Evolutionary conservation across 2,888 invertebrate genomes (phyloP), one percentile per base, ranked within the genome.

Genomic region (Acanthococcus lagerstroemiae): DNA sequence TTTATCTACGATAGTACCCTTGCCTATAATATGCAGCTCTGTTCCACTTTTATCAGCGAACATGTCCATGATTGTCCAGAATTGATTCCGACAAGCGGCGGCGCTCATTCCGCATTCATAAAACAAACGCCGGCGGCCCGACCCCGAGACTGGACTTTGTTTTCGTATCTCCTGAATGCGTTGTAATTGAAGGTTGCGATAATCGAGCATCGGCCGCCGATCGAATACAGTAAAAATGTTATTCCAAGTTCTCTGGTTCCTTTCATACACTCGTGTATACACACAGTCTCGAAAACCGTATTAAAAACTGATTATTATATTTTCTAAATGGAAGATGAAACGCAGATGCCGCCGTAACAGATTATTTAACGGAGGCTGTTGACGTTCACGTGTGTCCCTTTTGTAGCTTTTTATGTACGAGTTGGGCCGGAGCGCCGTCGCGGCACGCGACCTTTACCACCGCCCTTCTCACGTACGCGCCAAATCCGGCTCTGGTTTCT

Each of bases 231-330:
- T 37, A 37, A 37, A 15, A 15, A 37, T 37, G 37, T 37, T 37
- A 37, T 37, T 37, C 37, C n/a, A 37, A 37, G 12, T 15, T 37
- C 12, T 15, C n/a, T 15, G 12, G 12, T 37, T 37, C 37, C n/a
- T n/a, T 37, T 37, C n/a, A 15, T 37, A 15, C n/a, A 15, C 37
- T 37, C 37, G 37, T 37, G 37, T 37, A 37, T n/a, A n/a, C n/a
- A n/a, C 37, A 37, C n/a, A 37, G 37, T 37, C 37, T 37, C 37
- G 37, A 37, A 60, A 17, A 60, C 25, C 60, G 50, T 60, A 60
- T 60, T 60, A 60, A 60, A 60, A 60, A 60, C 60, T 60, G 46
- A 60, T 58, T 58, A 58, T 60, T 60, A 50, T 46, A 60, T 50
- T 60, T 50, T 12, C 50, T 22, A 60, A 60, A 60, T 60, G 60